These are phyloP conservation scores for Nemotelus nigrinus DNA, from an alignment of 2,888 invertebrate species.

Conservation along the genomic window DNA sequence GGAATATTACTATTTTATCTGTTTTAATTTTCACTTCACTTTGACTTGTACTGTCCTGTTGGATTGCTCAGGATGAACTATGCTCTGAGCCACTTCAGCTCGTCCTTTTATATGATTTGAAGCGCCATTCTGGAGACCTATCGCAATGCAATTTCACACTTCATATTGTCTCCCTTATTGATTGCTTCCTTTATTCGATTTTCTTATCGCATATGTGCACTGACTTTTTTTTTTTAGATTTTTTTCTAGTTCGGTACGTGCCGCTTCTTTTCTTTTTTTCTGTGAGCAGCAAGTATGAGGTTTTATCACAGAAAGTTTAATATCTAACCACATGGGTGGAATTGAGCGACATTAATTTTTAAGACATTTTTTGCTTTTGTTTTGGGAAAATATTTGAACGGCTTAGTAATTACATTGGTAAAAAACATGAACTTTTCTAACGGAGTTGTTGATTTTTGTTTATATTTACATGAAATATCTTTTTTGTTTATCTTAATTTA, in stretches of 20 bases:
- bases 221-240: conserved; percentile 22
- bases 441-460: too few species aligned
- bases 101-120: conserved; percentile 38
- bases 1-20: background rate
- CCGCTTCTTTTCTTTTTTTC: background rate
- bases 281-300: background rate
- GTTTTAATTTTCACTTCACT: background rate
- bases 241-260: conserved; percentile 20
- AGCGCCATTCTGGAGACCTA: background rate
- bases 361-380: too few species aligned
- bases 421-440: too few species aligned
- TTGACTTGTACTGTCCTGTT: background rate
- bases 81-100: conserved; percentile 11
- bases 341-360: too few species aligned
- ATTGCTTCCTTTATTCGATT: conserved; percentile 54
- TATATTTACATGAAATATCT: too few species aligned
- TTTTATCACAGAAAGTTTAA: too few species aligned
- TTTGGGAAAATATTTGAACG: too few species aligned
- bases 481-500: too few species aligned
- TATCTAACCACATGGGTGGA: too few species aligned
- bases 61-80: conserved; percentile 16
- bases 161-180: conserved; percentile 47
- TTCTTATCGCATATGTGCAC: conserved; percentile 58
- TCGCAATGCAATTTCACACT: conserved; percentile 44
- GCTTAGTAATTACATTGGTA: too few species aligned